A percentile compares a stretch with the other conserved stretches of the same genome.
These are phyloP conservation scores for Xanthia icteritia DNA, from an alignment of 2,888 invertebrate genomes.

Conservation along the genomic window DNA sequence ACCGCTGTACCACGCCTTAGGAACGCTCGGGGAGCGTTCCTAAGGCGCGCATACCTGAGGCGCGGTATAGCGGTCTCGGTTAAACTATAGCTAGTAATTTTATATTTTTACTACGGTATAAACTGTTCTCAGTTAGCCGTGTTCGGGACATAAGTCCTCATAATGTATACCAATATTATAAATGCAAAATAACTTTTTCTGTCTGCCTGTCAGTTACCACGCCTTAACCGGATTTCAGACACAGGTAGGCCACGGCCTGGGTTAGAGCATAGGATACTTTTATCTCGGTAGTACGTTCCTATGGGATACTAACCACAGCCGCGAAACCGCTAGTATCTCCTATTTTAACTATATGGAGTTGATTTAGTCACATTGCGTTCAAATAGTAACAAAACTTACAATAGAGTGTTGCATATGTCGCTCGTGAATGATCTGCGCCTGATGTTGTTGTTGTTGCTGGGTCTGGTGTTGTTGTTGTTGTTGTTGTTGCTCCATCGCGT, in stretches of 20 bases:
- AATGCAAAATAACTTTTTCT: too few species aligned
- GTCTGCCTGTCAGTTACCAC: background rate
- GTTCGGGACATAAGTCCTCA: background rate
- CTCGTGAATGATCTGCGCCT: conserved; percentile 73
- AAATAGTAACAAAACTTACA: conserved; percentile 67
- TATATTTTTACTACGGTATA: background rate
- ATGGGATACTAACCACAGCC: background rate
- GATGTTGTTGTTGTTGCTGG: conserved; percentile 70
- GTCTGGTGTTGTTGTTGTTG: conserved; percentile 75
- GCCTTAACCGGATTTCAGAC: background rate
- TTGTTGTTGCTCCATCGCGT: conserved; percentile 79
- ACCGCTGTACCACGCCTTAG: too few species aligned
- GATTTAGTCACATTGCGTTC: conserved; percentile 12
- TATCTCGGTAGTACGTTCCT: background rate
- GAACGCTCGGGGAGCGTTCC: too few species aligned
- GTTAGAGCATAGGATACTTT: background rate
- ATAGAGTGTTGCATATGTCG: conserved; percentile 67
- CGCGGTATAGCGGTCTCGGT: too few species aligned
- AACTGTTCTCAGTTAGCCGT: background rate
- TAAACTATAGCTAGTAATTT: background rate
- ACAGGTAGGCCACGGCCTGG: too few species aligned
- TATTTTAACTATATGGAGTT: conserved; percentile 10
- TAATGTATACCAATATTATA: background rate
- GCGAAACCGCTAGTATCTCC: background rate
- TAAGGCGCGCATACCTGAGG: too few species aligned